Evolutionary conservation across 2,113 vertebrate genomes (phyloP).

Genomic region (Hemibagrus wyckioides): DNA sequence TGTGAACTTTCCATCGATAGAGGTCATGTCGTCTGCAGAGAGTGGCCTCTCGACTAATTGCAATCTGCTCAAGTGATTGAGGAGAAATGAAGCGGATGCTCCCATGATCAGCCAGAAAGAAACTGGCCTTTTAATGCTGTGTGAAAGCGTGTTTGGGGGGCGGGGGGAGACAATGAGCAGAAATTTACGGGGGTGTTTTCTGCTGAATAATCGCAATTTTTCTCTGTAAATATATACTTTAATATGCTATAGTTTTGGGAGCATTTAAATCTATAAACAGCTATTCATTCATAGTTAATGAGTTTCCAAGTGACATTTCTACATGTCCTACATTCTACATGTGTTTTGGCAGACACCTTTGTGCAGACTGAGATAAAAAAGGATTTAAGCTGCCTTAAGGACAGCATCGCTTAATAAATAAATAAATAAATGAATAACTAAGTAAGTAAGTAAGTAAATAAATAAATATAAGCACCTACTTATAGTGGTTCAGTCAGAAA

Average conservation of each 20-base stretch:
- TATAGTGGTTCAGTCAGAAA: too few species aligned
- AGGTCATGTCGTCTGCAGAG: slow-evolving; percentile 7
- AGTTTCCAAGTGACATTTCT: not conserved
- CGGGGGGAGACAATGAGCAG: not conserved
- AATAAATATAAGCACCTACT: too few species aligned
- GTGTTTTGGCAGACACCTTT: too few species aligned
- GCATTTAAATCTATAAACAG: not conserved
- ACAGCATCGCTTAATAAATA: too few species aligned
- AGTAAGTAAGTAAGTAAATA: too few species aligned
- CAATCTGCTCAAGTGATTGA: slow-evolving; percentile 16
- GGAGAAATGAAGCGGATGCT: not conserved
- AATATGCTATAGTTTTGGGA: not conserved
- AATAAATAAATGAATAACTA: too few species aligned
- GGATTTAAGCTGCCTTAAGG: too few species aligned
- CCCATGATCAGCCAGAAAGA: slow-evolving; percentile 8
- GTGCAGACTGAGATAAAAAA: too few species aligned
- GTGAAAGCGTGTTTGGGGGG: not conserved
- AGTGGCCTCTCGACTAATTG: not conserved
- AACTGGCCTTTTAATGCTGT: not conserved
- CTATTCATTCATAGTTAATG: not conserved
- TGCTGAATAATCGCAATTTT: not conserved
- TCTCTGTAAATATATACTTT: too few species aligned
- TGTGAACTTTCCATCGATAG: not conserved
- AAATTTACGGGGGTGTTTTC: not conserved
- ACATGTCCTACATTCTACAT: not conserved